Percentiles rank a stretch among this genome's conserved stretches.
These are phyloP conservation scores for Xenops minutus DNA, from an alignment of 2,797 vertebrate genomes.

Conservation along the genomic window DNA sequence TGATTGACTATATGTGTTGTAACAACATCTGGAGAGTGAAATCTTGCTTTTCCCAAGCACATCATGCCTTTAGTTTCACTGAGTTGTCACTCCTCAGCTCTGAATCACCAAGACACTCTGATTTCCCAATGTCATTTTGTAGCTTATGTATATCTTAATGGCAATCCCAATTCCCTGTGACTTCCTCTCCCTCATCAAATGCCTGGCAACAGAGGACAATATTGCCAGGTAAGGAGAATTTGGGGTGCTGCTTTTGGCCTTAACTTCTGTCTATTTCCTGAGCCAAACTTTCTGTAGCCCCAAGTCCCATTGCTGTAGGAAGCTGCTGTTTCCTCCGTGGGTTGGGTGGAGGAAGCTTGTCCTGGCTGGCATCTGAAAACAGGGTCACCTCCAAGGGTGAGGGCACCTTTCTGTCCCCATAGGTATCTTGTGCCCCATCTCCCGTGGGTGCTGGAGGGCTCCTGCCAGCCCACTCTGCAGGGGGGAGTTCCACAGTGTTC, in stretches of 20 bases:
- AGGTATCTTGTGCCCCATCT: neutral
- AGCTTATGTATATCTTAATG: neutral
- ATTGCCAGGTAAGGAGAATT: neutral
- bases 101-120: neutral
- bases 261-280: neutral
- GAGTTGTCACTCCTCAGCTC: neutral
- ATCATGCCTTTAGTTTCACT: neutral
- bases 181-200: neutral
- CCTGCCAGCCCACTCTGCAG: neutral
- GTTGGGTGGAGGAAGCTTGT: neutral
- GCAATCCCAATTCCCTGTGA: neutral
- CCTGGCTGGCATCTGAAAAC: neutral
- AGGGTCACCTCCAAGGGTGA: neutral
- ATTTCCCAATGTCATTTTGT: neutral
- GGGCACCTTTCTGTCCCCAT: neutral
- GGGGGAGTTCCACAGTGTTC: neutral
- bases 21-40: neutral
- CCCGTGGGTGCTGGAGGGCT: neutral
- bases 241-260: neutral
- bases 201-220: neutral
- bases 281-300: neutral
- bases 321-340: neutral
- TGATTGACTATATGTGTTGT: neutral
- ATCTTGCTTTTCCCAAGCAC: neutral
- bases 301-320: neutral